Evolutionary conservation across 2,113 vertebrate genomes (phyloP), one percentile per base, ranked within the genome.

Genomic region (Turdus rufiventris): DNA sequence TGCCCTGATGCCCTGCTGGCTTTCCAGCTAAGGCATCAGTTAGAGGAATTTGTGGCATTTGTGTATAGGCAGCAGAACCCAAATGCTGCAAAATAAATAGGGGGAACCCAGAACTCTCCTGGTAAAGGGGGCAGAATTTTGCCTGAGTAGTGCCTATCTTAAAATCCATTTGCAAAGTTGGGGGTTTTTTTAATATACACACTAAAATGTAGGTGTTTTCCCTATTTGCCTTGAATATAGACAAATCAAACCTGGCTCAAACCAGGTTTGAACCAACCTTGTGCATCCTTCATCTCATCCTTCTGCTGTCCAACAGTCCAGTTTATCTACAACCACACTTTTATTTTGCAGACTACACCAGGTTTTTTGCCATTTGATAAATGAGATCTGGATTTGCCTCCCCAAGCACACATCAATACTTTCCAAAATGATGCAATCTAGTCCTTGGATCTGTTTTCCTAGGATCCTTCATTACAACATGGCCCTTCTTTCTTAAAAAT

Each of bases 291-390:
- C 58, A 16, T 21, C 42, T 85, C 75, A 74, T 14, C 60, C 50
- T 72, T 19, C 48, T 54, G 15, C 38, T 60, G 3, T 17, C 12
- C 29, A 54, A 1, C 8, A 36, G 12, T 2, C 53, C 25, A 28
- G n/a, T 17, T 29, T 38, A 54, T n/a, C 50, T 38, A 71, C 58
- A 86, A 42, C 50, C 9, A 50, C 0, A 0, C 10, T 47, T 76
- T 70, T 48, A 34, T 25, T 60, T 61, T 57, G 50, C 1, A 67
- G 88, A 36, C 2, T 4, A 24, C 57, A 38, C 19, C 16, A 43
- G 36, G 18, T 26, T 24, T 51, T 85, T 26, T 56, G 48, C 47
- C 33, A 56, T 25, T 80, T 45, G 14, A 51, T 28, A 51, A 25
- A 54, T 0, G 4, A 66, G 66, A 67, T 45, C 23, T 26, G 25